phyloP scores from a whole-genome alignment of 2,888 invertebrate genomes.

The Hyppa rectilinea region DNA sequence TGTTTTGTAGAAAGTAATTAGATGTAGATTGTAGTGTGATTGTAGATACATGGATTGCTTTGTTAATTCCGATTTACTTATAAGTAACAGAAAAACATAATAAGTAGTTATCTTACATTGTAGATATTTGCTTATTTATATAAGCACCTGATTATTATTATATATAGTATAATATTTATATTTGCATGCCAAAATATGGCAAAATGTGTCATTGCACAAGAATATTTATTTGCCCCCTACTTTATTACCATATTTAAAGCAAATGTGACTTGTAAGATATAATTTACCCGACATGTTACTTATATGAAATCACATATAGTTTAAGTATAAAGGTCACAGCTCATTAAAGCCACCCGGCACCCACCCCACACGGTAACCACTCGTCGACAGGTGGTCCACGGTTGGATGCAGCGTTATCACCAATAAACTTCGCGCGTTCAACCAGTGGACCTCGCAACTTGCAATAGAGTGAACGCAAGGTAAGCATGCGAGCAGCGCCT shows the following conservation, averaged over 20 bases:
- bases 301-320: no score
- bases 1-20: conserved; percentile 26
- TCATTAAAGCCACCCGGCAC: no score
- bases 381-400: no score
- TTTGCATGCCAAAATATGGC: neutral
- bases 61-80: no score
- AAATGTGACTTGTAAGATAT: neutral
- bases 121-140: neutral
- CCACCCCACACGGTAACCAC: no score
- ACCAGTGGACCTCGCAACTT: no score
- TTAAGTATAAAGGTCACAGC: no score
- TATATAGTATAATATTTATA: neutral
- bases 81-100: neutral
- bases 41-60: conserved; percentile 17
- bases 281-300: no score
- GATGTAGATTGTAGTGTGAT: conserved; percentile 22
- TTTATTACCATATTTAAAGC: neutral
- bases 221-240: neutral
- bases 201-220: neutral
- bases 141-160: neutral
- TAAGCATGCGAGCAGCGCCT: no score
- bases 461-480: no score
- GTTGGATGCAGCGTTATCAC: no score
- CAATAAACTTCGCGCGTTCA: no score
- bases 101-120: neutral